Conservation (phyloP, 2,888 invertebrate genomes). For the Helicoverpa assulta region DNA sequence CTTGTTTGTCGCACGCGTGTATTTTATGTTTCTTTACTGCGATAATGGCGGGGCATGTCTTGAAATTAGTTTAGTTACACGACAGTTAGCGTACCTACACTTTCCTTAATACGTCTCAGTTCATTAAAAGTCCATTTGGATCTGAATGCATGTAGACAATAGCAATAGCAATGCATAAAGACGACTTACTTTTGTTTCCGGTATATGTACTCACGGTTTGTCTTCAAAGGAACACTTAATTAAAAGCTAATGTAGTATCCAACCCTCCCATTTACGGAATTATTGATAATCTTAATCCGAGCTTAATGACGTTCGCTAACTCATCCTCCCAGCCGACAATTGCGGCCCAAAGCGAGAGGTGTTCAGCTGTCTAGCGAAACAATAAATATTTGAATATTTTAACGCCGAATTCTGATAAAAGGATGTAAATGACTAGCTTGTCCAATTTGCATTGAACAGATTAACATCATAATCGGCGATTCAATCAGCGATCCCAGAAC, state of each 20-base stretch:
- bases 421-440: conserved; percentile 88
- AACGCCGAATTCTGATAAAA: conserved; percentile 85
- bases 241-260: no score
- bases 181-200: background rate
- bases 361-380: conserved; percentile 74
- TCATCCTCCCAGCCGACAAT: conserved; percentile 61
- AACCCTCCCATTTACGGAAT: conserved; percentile 3
- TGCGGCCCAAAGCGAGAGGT: conserved; percentile 52
- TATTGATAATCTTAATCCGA: conserved; percentile 39
- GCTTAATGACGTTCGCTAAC: conserved; percentile 45
- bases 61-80: conserved; percentile 54
- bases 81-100: conserved; percentile 29
- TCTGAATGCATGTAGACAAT: conserved; percentile 36
- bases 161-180: no score
- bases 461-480: conserved; percentile 90
- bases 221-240: no score
- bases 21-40: conserved; percentile 48
- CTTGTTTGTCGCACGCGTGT: conserved; percentile 53
- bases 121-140: conserved; percentile 31
- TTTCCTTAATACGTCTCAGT: conserved; percentile 36
- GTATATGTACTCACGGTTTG: no score
- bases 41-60: conserved; percentile 48
- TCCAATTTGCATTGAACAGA: conserved; percentile 90
- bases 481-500: conserved; percentile 87
- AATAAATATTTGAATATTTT: conserved; percentile 88